Conservation (phyloP, 1,140 invertebrate species). For the Ostrea edulis region DNA sequence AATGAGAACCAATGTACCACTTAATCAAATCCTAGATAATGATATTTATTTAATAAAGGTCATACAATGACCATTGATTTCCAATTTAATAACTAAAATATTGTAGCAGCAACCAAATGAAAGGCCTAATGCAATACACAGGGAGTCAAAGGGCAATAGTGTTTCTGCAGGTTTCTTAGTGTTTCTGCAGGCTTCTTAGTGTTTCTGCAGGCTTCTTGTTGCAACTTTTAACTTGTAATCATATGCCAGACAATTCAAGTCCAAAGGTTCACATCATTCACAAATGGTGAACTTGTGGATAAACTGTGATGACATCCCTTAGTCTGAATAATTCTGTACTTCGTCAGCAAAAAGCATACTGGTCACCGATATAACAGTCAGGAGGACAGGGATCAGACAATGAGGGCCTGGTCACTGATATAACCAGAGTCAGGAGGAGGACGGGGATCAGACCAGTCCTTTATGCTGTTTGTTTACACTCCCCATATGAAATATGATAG, state of each 20-base stretch:
- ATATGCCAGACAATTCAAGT: background rate
- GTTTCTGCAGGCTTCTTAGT: no score
- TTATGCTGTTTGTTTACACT: no score
- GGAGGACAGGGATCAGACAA: background rate
- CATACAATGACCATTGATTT: background rate
- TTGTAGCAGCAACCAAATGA: background rate
- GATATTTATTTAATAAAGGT: conserved; percentile 13
- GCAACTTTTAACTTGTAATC: background rate
- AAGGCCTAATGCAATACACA: background rate
- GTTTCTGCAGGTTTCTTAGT: no score
- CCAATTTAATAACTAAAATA: background rate
- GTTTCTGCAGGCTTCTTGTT: background rate
- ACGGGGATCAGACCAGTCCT: background rate
- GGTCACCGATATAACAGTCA: conserved; percentile 22
- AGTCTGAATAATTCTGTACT: background rate
- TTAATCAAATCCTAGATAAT: background rate
- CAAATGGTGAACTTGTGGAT: background rate
- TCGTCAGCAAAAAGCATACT: no score
- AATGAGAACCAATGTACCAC: conserved; percentile 2
- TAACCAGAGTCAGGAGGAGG: conserved; percentile 17
- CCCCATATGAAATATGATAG: background rate
- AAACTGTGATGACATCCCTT: background rate
- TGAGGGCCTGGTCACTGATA: conserved; percentile 19
- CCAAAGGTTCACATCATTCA: background rate
- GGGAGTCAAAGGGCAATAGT: background rate